Conservation (phyloP, 1,140 invertebrate genomes). For the Apis dorsata region DNA sequence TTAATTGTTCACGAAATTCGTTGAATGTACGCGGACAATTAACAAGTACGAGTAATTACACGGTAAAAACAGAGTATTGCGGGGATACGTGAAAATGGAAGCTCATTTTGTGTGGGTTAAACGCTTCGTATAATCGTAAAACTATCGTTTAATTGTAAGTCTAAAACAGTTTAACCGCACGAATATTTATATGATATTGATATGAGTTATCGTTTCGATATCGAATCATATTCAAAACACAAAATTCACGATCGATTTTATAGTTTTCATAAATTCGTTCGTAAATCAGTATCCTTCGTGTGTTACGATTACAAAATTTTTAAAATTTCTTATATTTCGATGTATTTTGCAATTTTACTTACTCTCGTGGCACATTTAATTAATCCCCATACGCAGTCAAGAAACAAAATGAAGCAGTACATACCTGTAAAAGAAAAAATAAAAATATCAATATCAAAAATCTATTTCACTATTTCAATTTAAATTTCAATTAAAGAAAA, state of each 20-base stretch:
- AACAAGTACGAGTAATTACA: background rate
- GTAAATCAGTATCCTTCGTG: background rate
- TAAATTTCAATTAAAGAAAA: background rate
- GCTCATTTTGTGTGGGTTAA: background rate
- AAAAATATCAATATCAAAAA: background rate
- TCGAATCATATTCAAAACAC: background rate
- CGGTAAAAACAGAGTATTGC: background rate
- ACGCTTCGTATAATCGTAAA: background rate
- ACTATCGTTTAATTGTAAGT: background rate
- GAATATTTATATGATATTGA: background rate
- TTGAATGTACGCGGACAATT: background rate
- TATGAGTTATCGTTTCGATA: background rate
- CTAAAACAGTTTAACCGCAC: background rate
- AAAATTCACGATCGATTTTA: background rate
- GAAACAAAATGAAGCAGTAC: background rate
- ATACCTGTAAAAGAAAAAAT: background rate
- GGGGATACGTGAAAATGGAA: background rate
- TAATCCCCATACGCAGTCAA: background rate
- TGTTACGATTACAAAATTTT: background rate
- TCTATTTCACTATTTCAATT: background rate
- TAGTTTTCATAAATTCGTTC: background rate
- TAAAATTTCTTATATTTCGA: background rate
- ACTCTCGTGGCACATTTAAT: background rate
- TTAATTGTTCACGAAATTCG: background rate
- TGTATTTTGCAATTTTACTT: background rate